Percentiles rank a stretch among this genome's conserved stretches.
phyloP scores from a whole-genome alignment of 2,113 vertebrate genomes.

The Phrynosoma platyrhinos region DNA sequence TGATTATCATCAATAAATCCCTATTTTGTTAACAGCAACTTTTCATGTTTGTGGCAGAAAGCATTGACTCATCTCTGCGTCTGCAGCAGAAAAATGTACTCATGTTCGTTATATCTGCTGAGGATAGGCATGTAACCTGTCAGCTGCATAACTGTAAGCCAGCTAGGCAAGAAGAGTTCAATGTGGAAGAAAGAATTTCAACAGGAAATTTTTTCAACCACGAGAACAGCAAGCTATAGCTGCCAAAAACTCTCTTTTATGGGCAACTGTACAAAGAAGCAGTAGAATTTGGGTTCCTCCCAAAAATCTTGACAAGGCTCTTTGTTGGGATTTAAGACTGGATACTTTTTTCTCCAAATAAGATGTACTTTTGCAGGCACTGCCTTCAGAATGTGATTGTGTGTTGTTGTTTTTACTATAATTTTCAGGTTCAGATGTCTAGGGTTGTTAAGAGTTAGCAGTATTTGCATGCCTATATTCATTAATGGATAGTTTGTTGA shows the following conservation, averaged over 20 bases:
- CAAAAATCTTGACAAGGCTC: background rate
- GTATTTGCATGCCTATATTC: too few species aligned
- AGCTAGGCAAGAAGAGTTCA: background rate
- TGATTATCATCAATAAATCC: background rate
- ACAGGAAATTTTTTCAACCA: background rate
- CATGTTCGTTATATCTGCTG: background rate
- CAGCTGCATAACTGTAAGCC: background rate
- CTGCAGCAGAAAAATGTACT: background rate
- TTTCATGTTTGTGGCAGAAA: background rate
- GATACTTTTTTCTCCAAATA: background rate
- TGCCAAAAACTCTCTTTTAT: constrained; percentile 1
- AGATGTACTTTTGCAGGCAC: background rate
- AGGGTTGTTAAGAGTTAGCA: too few species aligned
- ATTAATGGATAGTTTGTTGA: too few species aligned
- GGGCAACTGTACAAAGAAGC: background rate
- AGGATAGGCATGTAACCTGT: background rate
- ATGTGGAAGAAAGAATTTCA: background rate
- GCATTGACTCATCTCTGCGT: background rate
- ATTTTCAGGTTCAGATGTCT: too few species aligned
- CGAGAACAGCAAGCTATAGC: background rate
- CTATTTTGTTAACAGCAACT: background rate
- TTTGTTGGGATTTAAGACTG: constrained; percentile 2
- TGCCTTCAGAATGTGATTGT: background rate
- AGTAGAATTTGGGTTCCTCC: too few species aligned
- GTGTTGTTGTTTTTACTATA: too few species aligned